Evolutionary conservation across 2,888 invertebrate genomes (phyloP).

Genomic region (Caenorhabditis virilis): DNA sequence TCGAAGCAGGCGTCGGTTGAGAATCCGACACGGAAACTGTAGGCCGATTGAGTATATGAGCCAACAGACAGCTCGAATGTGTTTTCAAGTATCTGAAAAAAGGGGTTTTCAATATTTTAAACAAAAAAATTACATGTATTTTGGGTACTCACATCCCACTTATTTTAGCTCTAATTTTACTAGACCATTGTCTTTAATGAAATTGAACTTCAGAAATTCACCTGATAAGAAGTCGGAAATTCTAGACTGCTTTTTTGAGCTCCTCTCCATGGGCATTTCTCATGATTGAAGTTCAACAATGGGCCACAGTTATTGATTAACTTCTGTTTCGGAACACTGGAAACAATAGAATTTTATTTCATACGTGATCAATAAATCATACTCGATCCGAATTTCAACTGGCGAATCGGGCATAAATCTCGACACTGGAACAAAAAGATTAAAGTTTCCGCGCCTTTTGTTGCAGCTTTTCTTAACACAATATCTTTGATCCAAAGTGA

Average conservation of each 20-base stretch:
- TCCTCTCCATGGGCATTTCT: slow-evolving; percentile 18
- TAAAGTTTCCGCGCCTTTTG: slow-evolving; percentile 55
- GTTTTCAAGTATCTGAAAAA: slow-evolving; percentile 35
- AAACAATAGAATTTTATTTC: slow-evolving; percentile 12
- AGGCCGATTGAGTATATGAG: slow-evolving; percentile 71
- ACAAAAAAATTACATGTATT: no score
- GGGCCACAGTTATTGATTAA: slow-evolving; percentile 60
- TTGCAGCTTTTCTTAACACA: slow-evolving; percentile 55
- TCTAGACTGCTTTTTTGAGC: background rate
- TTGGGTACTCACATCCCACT: no score
- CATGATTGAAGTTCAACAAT: slow-evolving; percentile 51
- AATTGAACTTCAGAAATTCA: background rate
- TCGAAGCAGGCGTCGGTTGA: slow-evolving; percentile 55
- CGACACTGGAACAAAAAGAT: slow-evolving; percentile 62
- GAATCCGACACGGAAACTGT: slow-evolving; percentile 73
- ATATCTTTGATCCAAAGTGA: slow-evolving; percentile 60
- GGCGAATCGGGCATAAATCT: slow-evolving; percentile 52
- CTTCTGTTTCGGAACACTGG: slow-evolving; percentile 47
- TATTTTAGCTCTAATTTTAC: no score
- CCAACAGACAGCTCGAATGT: slow-evolving; percentile 68
- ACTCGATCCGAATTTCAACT: slow-evolving; percentile 50
- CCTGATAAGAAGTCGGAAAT: slow-evolving; percentile 28
- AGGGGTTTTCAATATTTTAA: no score
- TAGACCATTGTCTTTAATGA: background rate
- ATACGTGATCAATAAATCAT: background rate